phyloP scores from a whole-genome alignment of 1,140 invertebrate species.

The Zaprionus gabonicus region DNA sequence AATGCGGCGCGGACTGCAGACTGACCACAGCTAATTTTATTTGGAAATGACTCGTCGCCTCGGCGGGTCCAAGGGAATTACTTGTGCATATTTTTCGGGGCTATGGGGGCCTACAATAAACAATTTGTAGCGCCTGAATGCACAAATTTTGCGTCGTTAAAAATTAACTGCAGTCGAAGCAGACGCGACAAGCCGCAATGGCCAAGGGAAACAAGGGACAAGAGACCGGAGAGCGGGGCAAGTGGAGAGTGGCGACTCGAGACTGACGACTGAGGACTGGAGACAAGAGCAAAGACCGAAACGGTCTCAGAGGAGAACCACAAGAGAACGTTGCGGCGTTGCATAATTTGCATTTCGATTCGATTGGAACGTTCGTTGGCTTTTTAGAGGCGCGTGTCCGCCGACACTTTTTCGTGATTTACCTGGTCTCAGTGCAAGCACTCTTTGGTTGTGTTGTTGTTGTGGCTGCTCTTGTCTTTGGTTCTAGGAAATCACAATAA shows the following conservation, averaged over 20 bases:
- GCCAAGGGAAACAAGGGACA: slow-evolving; percentile 8
- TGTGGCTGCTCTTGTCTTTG: slow-evolving; percentile 42
- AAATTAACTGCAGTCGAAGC: slow-evolving; percentile 72
- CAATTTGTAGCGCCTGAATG: slow-evolving; percentile 82
- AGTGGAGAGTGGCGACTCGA: no score
- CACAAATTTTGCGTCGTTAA: slow-evolving; percentile 79
- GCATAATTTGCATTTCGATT: slow-evolving; percentile 83
- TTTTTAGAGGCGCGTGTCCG: slow-evolving; percentile 81
- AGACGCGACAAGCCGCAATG: slow-evolving; percentile 19
- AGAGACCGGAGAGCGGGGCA: not conserved
- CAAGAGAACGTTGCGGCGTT: slow-evolving; percentile 60
- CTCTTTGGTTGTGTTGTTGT: slow-evolving; percentile 3
- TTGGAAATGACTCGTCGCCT: slow-evolving; percentile 62
- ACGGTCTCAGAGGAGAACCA: slow-evolving; percentile 21
- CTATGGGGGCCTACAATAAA: slow-evolving; percentile 71
- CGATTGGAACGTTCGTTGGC: slow-evolving; percentile 71
- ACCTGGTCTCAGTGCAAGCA: slow-evolving; percentile 42
- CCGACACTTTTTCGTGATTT: slow-evolving; percentile 83
- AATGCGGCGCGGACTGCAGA: slow-evolving; percentile 16
- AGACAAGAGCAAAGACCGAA: slow-evolving; percentile 30
- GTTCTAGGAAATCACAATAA: slow-evolving; percentile 83
- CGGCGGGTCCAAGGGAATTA: slow-evolving; percentile 38
- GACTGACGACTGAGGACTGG: not conserved
- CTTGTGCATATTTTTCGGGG: slow-evolving; percentile 30
- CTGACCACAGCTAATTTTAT: slow-evolving; percentile 76